Evolutionary conservation across 2,888 invertebrate genomes (phyloP).

Genomic region (Anagyrus pseudococci): DNA sequence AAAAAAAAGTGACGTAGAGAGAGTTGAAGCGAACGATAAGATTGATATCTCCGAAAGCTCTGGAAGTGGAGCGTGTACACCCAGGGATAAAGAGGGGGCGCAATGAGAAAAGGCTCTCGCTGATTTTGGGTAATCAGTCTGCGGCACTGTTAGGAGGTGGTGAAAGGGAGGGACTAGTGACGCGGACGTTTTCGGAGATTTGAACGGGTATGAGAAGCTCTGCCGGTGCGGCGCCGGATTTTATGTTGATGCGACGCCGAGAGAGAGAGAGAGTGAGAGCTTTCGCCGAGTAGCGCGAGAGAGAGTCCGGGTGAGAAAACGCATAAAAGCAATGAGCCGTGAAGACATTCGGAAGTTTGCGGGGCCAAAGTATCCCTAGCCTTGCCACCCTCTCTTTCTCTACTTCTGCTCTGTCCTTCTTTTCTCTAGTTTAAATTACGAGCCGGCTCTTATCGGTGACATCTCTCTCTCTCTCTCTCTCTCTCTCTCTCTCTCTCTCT

Average conservation of each 20-base stretch:
- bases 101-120: too few species aligned
- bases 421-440: slow-evolving; percentile 32
- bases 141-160: too few species aligned
- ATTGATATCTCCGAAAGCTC: too few species aligned
- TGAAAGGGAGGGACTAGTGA: neutral
- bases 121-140: slow-evolving; percentile 39
- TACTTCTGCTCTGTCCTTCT: too few species aligned
- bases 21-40: too few species aligned
- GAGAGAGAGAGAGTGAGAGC: too few species aligned
- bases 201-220: slow-evolving; percentile 45
- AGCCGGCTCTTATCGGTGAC: neutral
- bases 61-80: too few species aligned
- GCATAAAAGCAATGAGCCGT: slow-evolving; percentile 37
- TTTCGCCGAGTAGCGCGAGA: neutral
- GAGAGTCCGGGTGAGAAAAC: too few species aligned
- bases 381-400: neutral
- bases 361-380: neutral
- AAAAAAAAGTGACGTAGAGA: too few species aligned
- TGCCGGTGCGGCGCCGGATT: slow-evolving; percentile 44
- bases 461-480: neutral
- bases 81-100: too few species aligned
- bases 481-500: slow-evolving; percentile 5
- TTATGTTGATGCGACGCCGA: slow-evolving; percentile 46
- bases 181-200: neutral
- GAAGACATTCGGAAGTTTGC: slow-evolving; percentile 29